Evolutionary conservation across 2,113 vertebrate species (phyloP), one percentile per base, ranked within the genome.

Genomic region (Xenopus laevis): DNA sequence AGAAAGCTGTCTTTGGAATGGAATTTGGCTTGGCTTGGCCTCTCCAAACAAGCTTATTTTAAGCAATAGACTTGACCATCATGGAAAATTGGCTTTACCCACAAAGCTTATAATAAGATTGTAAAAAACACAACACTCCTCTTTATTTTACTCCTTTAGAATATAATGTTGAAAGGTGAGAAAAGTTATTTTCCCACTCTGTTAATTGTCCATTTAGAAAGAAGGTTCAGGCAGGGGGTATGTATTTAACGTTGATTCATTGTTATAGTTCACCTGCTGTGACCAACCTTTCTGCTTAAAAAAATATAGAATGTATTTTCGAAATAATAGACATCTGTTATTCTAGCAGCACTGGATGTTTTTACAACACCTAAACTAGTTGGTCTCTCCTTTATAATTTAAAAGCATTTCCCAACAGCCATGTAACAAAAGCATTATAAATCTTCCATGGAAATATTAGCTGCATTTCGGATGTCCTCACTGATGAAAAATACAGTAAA

Each of bases 221-320:
- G 74, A 57, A 47, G 13, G 47, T 33, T 70, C 74, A 76, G 74
- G 74, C 57, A 76, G 74, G 74, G 67, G 74, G 74, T 77, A 77
- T 77, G 73, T 69, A 50, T 65, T 77, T 64, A 58, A 20, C 74
- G 70, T 10, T 40, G 16, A 70, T 63, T 68, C 74, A 70, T 77
- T 77, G 74, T 77, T 70, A 20, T 57, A 77, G 50, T 70, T 77
- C 60, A 77, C 67, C 9, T 70, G 67, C 69, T 78, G 69, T 72
- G 69, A 78, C 76, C 76, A 67, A 72, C 46, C 71, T 72, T 72
- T 71, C 61, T 72, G 44, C 55, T 78, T 16, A 66, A 55, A 72
- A 71, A 61, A 60, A 66, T 72, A 45, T 61, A 72, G 53, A 59
- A 45, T 18, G 23, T 30, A 78, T 71, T 78, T 72, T 52, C 23